These are phyloP conservation scores for Adelognathus sp. DNA, from an alignment of 2,888 invertebrate genomes.

Conservation along the genomic window DNA sequence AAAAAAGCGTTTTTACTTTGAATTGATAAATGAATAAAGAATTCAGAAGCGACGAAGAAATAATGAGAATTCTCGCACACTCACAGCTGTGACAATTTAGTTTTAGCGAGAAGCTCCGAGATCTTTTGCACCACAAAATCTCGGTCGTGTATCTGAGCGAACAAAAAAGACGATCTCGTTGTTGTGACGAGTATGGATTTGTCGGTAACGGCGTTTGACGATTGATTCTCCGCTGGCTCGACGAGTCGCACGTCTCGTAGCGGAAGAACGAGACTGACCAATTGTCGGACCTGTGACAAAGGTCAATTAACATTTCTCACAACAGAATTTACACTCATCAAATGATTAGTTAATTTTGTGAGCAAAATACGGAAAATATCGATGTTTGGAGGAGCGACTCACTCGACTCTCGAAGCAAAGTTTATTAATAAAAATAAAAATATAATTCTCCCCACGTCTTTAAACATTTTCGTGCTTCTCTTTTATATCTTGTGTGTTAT, in stretches of 20 bases:
- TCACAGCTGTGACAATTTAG: conserved; percentile 77
- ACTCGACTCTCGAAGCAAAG: conserved; percentile 98
- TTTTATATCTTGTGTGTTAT: not conserved
- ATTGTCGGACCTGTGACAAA: conserved; percentile 85
- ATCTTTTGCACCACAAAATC: conserved; percentile 95
- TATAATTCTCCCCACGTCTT: conserved; percentile 90
- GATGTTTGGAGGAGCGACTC: conserved; percentile 73
- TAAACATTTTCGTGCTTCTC: conserved; percentile 57
- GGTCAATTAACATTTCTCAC: conserved; percentile 15
- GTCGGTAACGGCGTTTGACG: conserved; percentile 84
- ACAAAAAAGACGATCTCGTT: conserved; percentile 91
- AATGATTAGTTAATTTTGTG: not conserved
- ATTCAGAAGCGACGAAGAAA: too few relatives aligned
- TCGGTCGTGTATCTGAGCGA: conserved; percentile 93
- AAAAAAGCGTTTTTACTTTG: too few relatives aligned
- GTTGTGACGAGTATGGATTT: conserved; percentile 92
- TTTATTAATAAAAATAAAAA: conserved; percentile 95
- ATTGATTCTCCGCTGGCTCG: conserved; percentile 89
- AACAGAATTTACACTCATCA: too few relatives aligned
- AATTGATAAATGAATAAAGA: not conserved
- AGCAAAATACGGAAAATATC: not conserved
- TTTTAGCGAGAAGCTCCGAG: conserved; percentile 91
- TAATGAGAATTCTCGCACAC: conserved; percentile 43
- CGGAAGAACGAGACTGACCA: conserved; percentile 95
- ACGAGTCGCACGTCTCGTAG: conserved; percentile 90